These are phyloP conservation scores for Antrozous pallidus DNA, from an alignment of 2,797 vertebrate species.

Conservation along the genomic window DNA sequence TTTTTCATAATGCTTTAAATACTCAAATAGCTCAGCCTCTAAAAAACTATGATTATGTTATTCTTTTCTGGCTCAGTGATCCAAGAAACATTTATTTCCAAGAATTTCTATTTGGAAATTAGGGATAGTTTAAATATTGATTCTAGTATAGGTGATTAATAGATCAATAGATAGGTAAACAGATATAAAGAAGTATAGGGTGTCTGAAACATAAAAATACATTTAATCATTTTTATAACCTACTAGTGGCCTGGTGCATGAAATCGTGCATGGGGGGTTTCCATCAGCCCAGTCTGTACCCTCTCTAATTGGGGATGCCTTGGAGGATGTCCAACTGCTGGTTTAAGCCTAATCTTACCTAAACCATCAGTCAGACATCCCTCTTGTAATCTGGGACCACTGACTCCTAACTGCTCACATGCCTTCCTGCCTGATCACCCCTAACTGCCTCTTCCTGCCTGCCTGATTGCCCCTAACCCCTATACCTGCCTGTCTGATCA, in stretches of 20 bases:
- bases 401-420: too few species aligned
- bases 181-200: background rate
- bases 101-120: background rate
- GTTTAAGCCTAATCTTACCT: too few species aligned
- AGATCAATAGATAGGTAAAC: background rate
- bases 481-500: too few species aligned
- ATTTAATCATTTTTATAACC: constrained; percentile 60
- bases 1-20: background rate
- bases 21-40: background rate
- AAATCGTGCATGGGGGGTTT: too few species aligned
- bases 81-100: background rate
- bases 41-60: background rate
- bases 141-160: background rate
- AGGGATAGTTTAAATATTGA: constrained; percentile 3
- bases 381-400: too few species aligned
- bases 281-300: too few species aligned
- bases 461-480: too few species aligned
- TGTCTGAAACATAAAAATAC: constrained; percentile 37
- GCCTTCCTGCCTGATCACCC: too few species aligned
- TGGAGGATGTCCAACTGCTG: too few species aligned
- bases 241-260: background rate
- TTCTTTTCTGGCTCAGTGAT: background rate
- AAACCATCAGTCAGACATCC: too few species aligned
- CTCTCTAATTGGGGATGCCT: too few species aligned
- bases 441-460: too few species aligned